Conservation (phyloP, 1,140 invertebrate genomes). For the Aleiodes sp. region DNA sequence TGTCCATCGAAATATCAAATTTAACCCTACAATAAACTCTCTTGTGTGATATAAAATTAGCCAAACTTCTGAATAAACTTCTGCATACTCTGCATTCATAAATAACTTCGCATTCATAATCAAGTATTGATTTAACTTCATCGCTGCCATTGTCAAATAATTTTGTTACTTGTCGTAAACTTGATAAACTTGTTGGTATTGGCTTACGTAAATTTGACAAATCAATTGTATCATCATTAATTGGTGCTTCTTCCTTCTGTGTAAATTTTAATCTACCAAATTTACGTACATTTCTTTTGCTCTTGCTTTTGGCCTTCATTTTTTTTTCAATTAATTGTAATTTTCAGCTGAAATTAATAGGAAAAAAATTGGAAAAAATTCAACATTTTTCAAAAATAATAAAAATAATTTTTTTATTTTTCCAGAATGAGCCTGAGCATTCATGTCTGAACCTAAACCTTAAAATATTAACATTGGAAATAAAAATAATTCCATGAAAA, state of each 20-base stretch:
- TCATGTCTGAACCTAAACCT: too few relatives aligned
- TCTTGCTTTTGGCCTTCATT: conserved; percentile 41
- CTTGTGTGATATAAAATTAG: conserved; percentile 87
- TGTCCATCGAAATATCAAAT: conserved; percentile 62
- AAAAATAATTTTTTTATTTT: too few relatives aligned
- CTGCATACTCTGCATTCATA: conserved; percentile 86
- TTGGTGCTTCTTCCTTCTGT: conserved; percentile 31
- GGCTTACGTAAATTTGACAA: conserved; percentile 72
- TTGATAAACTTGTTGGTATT: conserved; percentile 70
- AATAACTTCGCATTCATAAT: conserved; percentile 83
- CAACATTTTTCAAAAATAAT: too few relatives aligned
- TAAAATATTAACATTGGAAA: not conserved
- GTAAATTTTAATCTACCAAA: conserved; percentile 28
- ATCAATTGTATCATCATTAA: conserved; percentile 51
- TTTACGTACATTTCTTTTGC: conserved; percentile 35
- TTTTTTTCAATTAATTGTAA: conserved; percentile 14
- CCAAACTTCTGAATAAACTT: conserved; percentile 84
- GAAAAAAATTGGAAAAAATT: not conserved
- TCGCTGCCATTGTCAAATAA: conserved; percentile 47
- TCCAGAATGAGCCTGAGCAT: not conserved
- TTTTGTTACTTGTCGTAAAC: conserved; percentile 68
- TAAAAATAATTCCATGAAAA: too few relatives aligned
- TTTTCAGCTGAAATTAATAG: conserved; percentile 22
- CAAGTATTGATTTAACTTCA: conserved; percentile 76
- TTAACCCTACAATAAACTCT: conserved; percentile 76